A percentile compares a stretch with the other conserved stretches of the same genome.
Conservation (phyloP, 2,888 invertebrate species). For the Sarcophaga carnaria region DNA sequence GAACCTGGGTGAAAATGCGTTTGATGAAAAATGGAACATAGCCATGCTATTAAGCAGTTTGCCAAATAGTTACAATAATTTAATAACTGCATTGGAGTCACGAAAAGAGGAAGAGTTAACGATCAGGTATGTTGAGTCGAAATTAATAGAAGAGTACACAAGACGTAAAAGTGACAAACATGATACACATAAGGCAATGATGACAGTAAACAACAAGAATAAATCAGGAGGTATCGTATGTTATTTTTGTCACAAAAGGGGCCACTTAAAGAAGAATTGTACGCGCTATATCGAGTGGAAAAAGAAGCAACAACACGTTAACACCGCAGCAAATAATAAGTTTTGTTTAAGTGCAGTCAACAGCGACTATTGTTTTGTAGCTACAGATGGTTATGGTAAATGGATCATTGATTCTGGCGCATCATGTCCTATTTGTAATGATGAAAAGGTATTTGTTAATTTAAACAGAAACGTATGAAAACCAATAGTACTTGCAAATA, state of each 20-base stretch:
- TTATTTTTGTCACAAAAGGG: conserved; percentile 13
- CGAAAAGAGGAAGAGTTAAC: conserved; percentile 10
- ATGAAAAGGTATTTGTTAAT: conserved; percentile 9
- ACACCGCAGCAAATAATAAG: neutral
- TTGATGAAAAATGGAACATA: conserved; percentile 42
- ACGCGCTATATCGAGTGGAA: conserved; percentile 5
- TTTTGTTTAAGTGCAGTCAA: conserved; percentile 1
- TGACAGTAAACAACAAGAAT: too few relatives aligned
- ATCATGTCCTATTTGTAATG: conserved; percentile 34
- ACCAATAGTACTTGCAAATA: conserved; percentile 17
- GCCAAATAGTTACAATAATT: conserved; percentile 32
- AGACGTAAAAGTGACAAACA: neutral
- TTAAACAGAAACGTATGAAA: neutral
- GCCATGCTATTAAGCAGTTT: conserved; percentile 36
- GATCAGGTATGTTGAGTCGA: neutral
- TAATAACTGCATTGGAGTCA: neutral
- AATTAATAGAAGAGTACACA: neutral
- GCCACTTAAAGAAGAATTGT: neutral
- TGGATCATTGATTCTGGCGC: conserved; percentile 33
- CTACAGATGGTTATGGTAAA: conserved; percentile 12
- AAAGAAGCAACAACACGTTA: conserved; percentile 18
- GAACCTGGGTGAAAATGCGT: conserved; percentile 22
- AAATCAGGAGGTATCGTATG: neutral
- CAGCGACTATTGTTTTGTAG: conserved; percentile 9
- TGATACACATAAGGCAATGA: neutral